Percentiles rank a stretch among this genome's conserved stretches.
Evolutionary conservation across 2,113 vertebrate genomes (phyloP).

Genomic region (Numenius arquata): DNA sequence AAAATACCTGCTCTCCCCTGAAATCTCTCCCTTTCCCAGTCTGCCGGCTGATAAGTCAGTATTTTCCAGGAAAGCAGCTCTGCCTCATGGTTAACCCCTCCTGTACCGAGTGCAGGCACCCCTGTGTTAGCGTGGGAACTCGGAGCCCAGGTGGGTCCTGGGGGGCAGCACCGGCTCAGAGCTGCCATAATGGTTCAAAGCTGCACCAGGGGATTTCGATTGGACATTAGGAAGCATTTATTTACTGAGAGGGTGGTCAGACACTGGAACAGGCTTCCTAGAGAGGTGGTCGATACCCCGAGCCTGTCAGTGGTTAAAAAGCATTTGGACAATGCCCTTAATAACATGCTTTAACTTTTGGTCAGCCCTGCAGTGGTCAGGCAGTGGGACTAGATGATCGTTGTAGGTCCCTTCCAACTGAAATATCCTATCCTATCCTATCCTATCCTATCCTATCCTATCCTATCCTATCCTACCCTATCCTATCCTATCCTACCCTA

Average conservation of each 20-base stretch:
- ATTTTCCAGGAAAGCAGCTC: background rate
- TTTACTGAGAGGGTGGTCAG: background rate
- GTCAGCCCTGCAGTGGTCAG: background rate
- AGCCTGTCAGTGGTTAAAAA: background rate
- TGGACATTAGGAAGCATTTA: background rate
- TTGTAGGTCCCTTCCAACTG: background rate
- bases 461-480: background rate
- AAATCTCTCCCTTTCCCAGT: background rate
- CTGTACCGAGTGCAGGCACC: rapidly evolving
- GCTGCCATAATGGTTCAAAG: background rate
- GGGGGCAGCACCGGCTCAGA: background rate
- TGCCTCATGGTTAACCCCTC: background rate
- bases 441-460: background rate
- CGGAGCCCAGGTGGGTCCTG: background rate
- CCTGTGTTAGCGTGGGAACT: background rate
- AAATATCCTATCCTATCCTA: background rate
- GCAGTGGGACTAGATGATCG: background rate
- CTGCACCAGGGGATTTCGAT: background rate
- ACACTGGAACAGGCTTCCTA: background rate
- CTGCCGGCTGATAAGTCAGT: background rate
- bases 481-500: background rate
- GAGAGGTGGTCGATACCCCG: background rate
- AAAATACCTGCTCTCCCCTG: rapidly evolving
- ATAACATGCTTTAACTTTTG: background rate
- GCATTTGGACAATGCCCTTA: background rate